Percentiles rank a stretch among this genome's conserved stretches.
Conservation (phyloP, 2,113 vertebrate genomes). For the Rhinogobius similis region DNA sequence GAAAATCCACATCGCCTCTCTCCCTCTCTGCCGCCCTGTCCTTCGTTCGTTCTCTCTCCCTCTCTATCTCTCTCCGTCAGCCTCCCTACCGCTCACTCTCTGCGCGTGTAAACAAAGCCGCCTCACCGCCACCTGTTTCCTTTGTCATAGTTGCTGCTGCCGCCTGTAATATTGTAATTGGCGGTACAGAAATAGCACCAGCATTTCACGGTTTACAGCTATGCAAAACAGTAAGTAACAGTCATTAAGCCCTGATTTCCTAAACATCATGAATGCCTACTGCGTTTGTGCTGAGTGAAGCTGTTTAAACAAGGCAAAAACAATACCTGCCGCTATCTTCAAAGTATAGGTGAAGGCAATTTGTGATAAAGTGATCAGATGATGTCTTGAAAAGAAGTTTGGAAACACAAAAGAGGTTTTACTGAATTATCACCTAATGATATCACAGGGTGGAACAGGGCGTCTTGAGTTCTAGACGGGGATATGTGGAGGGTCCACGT, state of each 20-base stretch:
- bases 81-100: not conserved
- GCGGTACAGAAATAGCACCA: not conserved
- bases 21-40: too few relatives aligned
- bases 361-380: too few relatives aligned
- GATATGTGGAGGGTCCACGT: too few relatives aligned
- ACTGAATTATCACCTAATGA: too few relatives aligned
- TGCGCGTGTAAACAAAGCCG: constrained; percentile 24
- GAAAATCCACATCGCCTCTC: constrained; percentile 65
- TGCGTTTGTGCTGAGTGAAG: not conserved
- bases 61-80: not conserved
- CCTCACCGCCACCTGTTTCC: constrained; percentile 47
- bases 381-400: too few relatives aligned
- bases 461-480: too few relatives aligned
- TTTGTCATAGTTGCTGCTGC: constrained; percentile 27
- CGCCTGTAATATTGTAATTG: not conserved
- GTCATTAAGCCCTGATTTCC: not conserved
- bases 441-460: too few relatives aligned
- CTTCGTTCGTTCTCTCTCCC: not conserved
- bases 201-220: not conserved
- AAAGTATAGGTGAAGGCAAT: too few relatives aligned
- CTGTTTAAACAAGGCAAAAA: too few relatives aligned
- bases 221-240: not conserved
- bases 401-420: too few relatives aligned
- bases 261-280: not conserved
- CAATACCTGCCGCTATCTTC: too few relatives aligned